Percentiles rank a stretch among this genome's conserved stretches.
Conservation (phyloP, 2,888 invertebrate genomes). For the Clunio marinus region DNA sequence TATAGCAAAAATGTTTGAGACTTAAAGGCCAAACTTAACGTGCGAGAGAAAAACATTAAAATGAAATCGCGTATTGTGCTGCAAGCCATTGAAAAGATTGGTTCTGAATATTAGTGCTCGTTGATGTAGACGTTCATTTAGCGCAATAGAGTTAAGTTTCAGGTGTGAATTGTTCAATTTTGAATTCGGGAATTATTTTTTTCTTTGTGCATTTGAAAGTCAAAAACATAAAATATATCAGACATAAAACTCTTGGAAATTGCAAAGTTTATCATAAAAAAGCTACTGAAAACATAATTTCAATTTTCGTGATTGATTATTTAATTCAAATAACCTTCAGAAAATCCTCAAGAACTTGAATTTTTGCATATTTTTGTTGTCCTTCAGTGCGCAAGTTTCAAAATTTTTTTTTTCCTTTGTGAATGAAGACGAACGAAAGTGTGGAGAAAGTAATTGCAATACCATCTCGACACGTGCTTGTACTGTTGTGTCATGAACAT, state of each 20-base stretch:
- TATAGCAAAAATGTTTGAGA: neutral
- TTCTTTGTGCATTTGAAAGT: no score
- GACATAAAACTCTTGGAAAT: neutral
- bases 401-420: neutral
- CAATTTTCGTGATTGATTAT: neutral
- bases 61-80: no score
- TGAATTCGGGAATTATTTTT: no score
- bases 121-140: no score
- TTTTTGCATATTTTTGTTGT: neutral
- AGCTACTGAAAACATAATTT: no score
- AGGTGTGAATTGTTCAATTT: no score
- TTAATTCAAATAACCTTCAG: neutral
- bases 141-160: no score
- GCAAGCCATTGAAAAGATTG: neutral
- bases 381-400: neutral
- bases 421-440: neutral
- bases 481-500: no score
- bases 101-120: no score
- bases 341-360: neutral
- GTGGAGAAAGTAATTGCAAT: neutral
- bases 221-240: no score
- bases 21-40: neutral
- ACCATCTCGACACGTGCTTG: neutral
- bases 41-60: neutral
- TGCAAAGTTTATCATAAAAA: neutral